Evolutionary conservation across 2,113 vertebrate species (phyloP).

Genomic region (Strix uralensis): DNA sequence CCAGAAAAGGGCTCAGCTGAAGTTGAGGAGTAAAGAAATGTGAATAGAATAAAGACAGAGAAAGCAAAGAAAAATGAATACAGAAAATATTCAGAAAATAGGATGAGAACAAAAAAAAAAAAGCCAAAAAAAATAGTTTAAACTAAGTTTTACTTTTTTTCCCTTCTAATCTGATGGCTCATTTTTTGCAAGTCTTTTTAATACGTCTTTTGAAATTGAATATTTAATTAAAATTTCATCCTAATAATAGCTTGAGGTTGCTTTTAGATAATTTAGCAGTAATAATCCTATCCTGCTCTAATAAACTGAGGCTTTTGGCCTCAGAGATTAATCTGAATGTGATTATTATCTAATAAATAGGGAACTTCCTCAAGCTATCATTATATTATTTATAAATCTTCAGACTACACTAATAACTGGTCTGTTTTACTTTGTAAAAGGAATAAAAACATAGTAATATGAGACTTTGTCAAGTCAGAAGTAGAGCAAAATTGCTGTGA

Average conservation of each 20-base stretch:
- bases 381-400: background rate
- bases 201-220: background rate
- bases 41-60: background rate
- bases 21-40: background rate
- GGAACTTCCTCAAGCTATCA: background rate
- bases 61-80: background rate
- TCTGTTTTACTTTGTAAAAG: background rate
- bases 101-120: background rate
- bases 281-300: background rate
- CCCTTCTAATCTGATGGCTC: background rate
- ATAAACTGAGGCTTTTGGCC: background rate
- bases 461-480: background rate
- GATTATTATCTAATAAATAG: background rate
- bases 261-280: background rate
- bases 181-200: background rate
- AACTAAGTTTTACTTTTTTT: background rate
- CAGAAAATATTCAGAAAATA: background rate
- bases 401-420: background rate
- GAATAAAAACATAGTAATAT: background rate
- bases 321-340: background rate
- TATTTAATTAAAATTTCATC: conserved; percentile 37
- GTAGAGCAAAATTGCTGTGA: background rate
- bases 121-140: background rate
- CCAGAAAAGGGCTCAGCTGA: background rate
- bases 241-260: background rate